A percentile compares a stretch with the other conserved stretches of the same genome.
Conservation (phyloP, 1,140 invertebrate species). For the Rhagoletis zephyria region DNA sequence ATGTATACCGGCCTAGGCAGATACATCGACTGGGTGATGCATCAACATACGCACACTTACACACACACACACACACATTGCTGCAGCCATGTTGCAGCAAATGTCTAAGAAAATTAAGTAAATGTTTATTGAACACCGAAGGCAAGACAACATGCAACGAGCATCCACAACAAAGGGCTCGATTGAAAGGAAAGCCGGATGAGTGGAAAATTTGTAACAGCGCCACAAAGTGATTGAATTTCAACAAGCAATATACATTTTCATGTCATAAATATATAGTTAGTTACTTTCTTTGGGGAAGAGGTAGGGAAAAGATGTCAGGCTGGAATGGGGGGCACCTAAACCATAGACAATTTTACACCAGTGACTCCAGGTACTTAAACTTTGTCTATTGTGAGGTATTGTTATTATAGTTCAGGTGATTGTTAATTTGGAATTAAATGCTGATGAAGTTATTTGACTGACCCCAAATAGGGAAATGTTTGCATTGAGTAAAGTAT, state of each 20-base stretch:
- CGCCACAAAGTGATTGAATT: conserved; percentile 1
- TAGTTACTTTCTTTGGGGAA: neutral
- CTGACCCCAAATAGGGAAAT: neutral
- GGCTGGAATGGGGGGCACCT: too few species aligned
- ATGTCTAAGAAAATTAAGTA: neutral
- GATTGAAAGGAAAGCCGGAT: neutral
- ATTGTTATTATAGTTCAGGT: neutral
- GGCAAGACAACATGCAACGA: neutral
- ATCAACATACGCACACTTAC: neutral
- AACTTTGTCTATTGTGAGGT: too few species aligned
- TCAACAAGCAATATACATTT: conserved; percentile 4
- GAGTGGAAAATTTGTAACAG: neutral
- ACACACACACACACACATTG: neutral
- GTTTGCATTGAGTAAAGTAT: too few species aligned
- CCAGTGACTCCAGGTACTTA: too few species aligned
- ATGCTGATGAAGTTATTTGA: neutral
- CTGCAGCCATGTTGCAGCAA: neutral
- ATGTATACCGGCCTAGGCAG: too few species aligned
- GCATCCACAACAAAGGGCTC: neutral
- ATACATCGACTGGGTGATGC: too few species aligned
- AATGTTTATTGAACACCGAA: conserved; percentile 3
- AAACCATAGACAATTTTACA: too few species aligned
- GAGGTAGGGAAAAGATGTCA: neutral
- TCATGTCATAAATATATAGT: neutral
- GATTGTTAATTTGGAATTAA: neutral